A percentile compares a stretch with the other conserved stretches of the same genome.
These are phyloP conservation scores for Podarcis raffonei DNA, from an alignment of 2,113 vertebrate species.

Conservation along the genomic window DNA sequence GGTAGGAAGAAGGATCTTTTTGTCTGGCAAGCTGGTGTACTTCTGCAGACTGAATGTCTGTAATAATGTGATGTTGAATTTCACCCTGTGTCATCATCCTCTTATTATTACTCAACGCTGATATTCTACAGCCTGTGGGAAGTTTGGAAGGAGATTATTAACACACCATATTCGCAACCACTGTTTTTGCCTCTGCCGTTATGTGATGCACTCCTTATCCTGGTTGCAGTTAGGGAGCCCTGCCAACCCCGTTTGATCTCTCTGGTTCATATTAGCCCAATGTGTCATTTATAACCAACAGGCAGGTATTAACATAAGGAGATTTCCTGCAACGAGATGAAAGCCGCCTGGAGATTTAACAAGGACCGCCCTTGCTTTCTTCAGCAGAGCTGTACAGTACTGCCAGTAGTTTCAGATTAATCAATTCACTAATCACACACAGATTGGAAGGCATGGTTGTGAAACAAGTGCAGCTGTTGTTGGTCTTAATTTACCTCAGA, in stretches of 20 bases:
- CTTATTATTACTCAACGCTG: background rate
- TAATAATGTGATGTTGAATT: too few relatives aligned
- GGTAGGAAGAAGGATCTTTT: too few relatives aligned
- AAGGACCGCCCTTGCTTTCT: background rate
- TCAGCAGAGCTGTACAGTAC: background rate
- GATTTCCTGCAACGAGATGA: background rate
- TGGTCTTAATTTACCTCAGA: background rate
- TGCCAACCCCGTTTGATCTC: background rate
- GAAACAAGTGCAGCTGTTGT: background rate
- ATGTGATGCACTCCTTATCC: too few relatives aligned
- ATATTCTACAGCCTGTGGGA: background rate
- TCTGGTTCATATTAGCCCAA: background rate
- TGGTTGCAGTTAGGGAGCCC: background rate
- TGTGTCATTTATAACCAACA: background rate
- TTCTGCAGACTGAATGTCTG: too few relatives aligned
- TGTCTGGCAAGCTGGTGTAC: too few relatives aligned
- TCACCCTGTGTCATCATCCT: background rate
- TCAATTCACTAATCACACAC: conserved; percentile 14
- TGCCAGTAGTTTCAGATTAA: background rate
- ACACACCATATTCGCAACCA: background rate
- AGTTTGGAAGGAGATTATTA: background rate
- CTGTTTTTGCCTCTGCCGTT: background rate
- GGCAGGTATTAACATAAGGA: background rate
- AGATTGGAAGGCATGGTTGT: background rate
- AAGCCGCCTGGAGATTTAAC: background rate